These are phyloP conservation scores for Aphelenchoides besseyi DNA, from an alignment of 1,140 invertebrate genomes.

Conservation along the genomic window DNA sequence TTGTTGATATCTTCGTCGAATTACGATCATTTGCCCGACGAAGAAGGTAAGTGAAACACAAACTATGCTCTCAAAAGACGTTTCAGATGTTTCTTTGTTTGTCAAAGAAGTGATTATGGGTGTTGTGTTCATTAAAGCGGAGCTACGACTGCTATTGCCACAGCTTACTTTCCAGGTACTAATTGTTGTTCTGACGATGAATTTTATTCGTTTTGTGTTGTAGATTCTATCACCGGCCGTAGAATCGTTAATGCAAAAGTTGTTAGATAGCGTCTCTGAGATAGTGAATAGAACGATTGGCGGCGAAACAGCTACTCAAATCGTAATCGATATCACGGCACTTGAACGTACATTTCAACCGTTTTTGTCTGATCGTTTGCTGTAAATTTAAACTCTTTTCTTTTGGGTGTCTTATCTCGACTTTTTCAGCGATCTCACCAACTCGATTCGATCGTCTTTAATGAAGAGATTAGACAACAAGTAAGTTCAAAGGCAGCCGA, in stretches of 20 bases:
- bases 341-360: constrained; percentile 51
- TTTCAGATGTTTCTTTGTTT: constrained; percentile 60
- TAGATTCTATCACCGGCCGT: constrained; percentile 40
- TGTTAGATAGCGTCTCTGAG: constrained; percentile 28
- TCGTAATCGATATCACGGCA: constrained; percentile 54
- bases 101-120: constrained; percentile 60
- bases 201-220: background rate
- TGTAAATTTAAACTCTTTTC: background rate
- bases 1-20: constrained; percentile 41
- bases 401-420: background rate
- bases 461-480: constrained; percentile 22
- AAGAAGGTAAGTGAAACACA: constrained; percentile 39
- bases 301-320: constrained; percentile 42
- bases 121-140: constrained; percentile 58
- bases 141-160: constrained; percentile 49
- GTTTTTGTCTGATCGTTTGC: constrained; percentile 21
- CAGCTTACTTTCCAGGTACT: constrained; percentile 44
- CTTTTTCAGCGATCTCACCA: constrained; percentile 7
- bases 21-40: constrained; percentile 48
- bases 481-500: background rate
- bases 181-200: background rate
- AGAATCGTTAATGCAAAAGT: constrained; percentile 31
- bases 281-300: constrained; percentile 17
- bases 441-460: constrained; percentile 8
- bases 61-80: background rate